Evolutionary conservation across 2,888 invertebrate species (phyloP), one percentile per base, ranked within the genome.

Genomic region (Eudasyphora cyanicolor): DNA sequence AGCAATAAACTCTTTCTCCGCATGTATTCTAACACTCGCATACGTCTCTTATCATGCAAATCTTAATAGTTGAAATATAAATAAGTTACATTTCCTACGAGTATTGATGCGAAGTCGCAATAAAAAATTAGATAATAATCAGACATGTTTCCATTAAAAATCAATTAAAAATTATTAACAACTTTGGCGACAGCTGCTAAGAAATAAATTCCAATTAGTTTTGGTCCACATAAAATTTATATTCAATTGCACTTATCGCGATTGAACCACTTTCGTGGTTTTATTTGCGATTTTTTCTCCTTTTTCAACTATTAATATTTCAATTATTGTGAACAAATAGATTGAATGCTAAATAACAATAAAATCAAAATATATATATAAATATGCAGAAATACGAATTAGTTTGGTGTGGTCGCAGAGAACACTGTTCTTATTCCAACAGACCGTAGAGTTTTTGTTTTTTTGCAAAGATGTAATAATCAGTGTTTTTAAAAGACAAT

Each of bases 141-240:
- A 80, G 14, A 62, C 45, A 80, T 76, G 49, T 70, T 71, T 24
- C 62, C 70, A 76, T 80, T 76, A 80, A 75, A 80, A 80, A 75
- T 38, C 76, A 80, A 76, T 76, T 80, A 76, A 75, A 76, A 70
- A 62, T 76, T 80, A 62, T 70, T 71, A 62, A 71, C 60, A 62
- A 21, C 67, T 57, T 27, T 62, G 27, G 4, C 57, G 57, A 57
- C 67, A 49, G 57, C 19, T 70, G 60, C 32, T 49, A 24, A 64
- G 8, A 62, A 80, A 75, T 51, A 42, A 51, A 71, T 70, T 70
- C 51, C 60, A 60, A 62, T 60, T 32, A n/a, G 54, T 45, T 54
- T 24, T 71, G 17, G 14, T 21, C 8, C 19, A 21, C 29, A 42
- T 32, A 32, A 32, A 57, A 57, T 57, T 8, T 19, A 57, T 57